phyloP scores from a whole-genome alignment of 2,113 vertebrate species.

The Lamprotornis superbus region DNA sequence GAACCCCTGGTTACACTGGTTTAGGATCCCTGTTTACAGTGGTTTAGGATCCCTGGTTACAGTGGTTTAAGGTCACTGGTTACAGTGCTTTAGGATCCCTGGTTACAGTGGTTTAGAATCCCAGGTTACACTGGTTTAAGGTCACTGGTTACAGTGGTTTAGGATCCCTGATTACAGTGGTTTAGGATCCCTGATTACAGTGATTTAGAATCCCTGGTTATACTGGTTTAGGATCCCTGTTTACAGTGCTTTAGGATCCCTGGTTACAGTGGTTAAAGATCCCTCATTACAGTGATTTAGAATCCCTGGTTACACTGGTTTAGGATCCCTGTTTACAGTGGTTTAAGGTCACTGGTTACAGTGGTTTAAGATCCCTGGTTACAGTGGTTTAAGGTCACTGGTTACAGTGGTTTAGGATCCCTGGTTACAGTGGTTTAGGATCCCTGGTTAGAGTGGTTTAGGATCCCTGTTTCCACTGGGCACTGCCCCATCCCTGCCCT shows the following conservation, averaged over 20 bases:
- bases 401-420: neutral
- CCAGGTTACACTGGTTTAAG: fast-evolving
- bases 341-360: neutral
- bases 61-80: neutral
- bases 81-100: too few species aligned
- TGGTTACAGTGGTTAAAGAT: fast-evolving
- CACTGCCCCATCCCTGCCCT: neutral
- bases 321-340: neutral
- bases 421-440: neutral
- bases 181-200: neutral
- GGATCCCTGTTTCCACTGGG: too few species aligned
- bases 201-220: fast-evolving
- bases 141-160: fast-evolving
- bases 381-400: fast-evolving
- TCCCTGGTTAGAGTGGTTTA: neutral
- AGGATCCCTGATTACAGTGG: neutral
- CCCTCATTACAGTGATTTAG: fast-evolving
- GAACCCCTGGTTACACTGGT: fast-evolving
- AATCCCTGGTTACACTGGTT: neutral
- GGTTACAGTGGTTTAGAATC: neutral
- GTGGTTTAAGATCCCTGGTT: neutral
- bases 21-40: neutral
- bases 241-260: fast-evolving
- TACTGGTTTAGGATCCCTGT: fast-evolving
- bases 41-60: neutral